Conservation (phyloP, 2,888 invertebrate species). For the Patella ulyssiponensis region DNA sequence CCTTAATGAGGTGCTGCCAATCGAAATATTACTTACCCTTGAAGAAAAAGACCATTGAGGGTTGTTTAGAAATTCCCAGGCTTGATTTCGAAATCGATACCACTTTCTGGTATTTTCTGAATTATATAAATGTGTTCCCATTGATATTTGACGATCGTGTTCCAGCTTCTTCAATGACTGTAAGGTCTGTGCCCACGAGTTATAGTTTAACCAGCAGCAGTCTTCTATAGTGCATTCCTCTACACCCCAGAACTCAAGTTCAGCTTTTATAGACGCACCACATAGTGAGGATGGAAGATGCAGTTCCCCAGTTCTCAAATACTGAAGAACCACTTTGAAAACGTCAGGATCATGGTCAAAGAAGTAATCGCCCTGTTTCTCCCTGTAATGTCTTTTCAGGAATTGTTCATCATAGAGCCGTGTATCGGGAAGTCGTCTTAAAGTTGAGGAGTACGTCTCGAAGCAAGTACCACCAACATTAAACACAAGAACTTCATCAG, state of each 20-base stretch:
- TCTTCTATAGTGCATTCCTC: conserved; percentile 46
- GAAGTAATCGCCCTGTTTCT: conserved; percentile 40
- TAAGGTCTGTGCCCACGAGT: conserved; percentile 55
- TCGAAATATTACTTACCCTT: conserved; percentile 31
- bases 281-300: conserved; percentile 44
- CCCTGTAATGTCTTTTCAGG: conserved; percentile 36
- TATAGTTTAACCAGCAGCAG: conserved; percentile 54
- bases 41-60: conserved; percentile 31
- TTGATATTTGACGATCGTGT: conserved; percentile 26
- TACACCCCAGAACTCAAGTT: conserved; percentile 54
- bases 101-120: not conserved
- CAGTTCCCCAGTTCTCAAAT: conserved; percentile 46
- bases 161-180: conserved; percentile 46
- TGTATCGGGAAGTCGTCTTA: conserved; percentile 35
- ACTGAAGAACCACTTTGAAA: conserved; percentile 44
- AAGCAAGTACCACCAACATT: conserved; percentile 59
- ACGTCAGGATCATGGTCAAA: conserved; percentile 47
- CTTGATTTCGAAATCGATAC: not conserved
- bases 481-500: conserved; percentile 47
- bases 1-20: too few species aligned
- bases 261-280: conserved; percentile 42
- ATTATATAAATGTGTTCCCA: not conserved
- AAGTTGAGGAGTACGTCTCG: conserved; percentile 57
- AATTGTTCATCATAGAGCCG: conserved; percentile 37
- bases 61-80: conserved; percentile 39